Evolutionary conservation across 2,113 vertebrate genomes (phyloP).

Genomic region (Channa maculata): DNA sequence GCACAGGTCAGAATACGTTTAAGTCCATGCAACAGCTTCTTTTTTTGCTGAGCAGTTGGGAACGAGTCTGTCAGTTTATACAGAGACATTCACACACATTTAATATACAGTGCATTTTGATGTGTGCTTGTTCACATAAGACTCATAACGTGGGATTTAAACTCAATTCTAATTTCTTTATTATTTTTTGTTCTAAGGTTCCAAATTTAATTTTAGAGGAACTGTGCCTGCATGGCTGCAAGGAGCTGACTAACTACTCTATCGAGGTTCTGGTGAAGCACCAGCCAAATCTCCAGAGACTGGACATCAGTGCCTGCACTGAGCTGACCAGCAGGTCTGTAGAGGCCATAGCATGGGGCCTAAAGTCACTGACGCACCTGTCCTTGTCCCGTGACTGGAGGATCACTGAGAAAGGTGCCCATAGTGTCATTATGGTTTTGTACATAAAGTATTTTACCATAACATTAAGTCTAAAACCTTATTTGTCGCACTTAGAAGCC

Average conservation of each 20-base stretch:
- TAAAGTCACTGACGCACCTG: constrained; percentile 76
- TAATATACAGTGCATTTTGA: no score
- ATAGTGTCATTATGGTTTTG: neutral
- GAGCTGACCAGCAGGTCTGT: constrained; percentile 83
- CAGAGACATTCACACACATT: no score
- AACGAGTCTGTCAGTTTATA: no score
- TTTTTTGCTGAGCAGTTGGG: neutral
- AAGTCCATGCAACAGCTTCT: constrained; percentile 15
- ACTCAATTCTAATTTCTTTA: neutral
- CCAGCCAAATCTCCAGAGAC: constrained; percentile 79
- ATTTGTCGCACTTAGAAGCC: neutral
- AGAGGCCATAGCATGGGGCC: constrained; percentile 68
- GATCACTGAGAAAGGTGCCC: constrained; percentile 80
- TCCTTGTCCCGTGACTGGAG: constrained; percentile 80
- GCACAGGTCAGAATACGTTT: constrained; percentile 69
- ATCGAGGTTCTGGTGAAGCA: constrained; percentile 82
- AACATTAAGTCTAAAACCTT: neutral
- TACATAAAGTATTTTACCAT: neutral
- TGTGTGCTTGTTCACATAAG: neutral
- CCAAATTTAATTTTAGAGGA: constrained; percentile 81
- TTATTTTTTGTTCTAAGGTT: constrained; percentile 52
- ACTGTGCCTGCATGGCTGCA: constrained; percentile 83
- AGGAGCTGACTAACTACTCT: constrained; percentile 85
- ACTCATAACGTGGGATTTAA: neutral
- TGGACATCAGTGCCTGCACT: constrained; percentile 87